Evolutionary conservation across 2,797 vertebrate species (phyloP), one percentile per base, ranked within the genome.

Genomic region (Pipistrellus kuhlii): DNA sequence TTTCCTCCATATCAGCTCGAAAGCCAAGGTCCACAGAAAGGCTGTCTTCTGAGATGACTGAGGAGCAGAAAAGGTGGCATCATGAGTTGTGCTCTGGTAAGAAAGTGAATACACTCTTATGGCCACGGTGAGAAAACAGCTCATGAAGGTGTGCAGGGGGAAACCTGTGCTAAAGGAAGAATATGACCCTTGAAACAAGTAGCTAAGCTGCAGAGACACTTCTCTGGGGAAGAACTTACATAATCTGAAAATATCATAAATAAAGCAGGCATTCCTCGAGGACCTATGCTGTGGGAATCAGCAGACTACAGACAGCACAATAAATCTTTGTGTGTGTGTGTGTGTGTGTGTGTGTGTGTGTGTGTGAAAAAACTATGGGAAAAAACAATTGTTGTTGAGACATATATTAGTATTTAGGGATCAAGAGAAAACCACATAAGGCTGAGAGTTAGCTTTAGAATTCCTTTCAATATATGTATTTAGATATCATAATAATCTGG

Each of bases 31-130:
- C 99, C 93, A 98, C 88, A 46, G 99, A 99, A 10, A 71, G 97
- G 32, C 97, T 95, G 25, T 99, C 99, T 85, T 99, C 99, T 20
- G 99, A 99, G 59, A 98, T 99, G 97, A 98, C 98, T 98, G 97
- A 0, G 18, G 92, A 91, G 69, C 92, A 88, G 76, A 97, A 94
- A 71, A 48, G 15, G 46, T 57, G 81, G 9, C 38, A 85, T 94
- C 3, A 5, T 90, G 55, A 77, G 12, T 76, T 57, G 64, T 2
- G 5, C 7, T 32, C 21, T 75, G 44, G n/a, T 6, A 80, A 76
- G 68, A 91, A 8, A 32, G n/a, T 10, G 23, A 10, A 17, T 10
- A 13, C 2, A 6, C 0, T 1, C 18, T 17, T 14, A 41, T 7
- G 32, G 78, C 11, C 38, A 38, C 30, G 2, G 20, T 46, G 11